A percentile compares a stretch with the other conserved stretches of the same genome.
phyloP scores from a whole-genome alignment of 2,113 vertebrate species.

The Hiodon alosoides region DNA sequence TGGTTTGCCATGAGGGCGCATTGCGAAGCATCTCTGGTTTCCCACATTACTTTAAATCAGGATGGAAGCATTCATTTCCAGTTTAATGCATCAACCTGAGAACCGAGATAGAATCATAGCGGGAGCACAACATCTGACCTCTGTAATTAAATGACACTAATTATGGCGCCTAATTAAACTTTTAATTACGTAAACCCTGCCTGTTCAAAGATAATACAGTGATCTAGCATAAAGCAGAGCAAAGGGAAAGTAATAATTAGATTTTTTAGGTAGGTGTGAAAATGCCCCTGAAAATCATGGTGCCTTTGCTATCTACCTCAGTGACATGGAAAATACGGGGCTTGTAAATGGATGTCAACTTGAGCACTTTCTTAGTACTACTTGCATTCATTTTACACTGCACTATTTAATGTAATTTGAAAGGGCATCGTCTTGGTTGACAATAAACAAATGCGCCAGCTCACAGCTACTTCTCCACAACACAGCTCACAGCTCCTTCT shows the following conservation, averaged over 20 bases:
- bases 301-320: neutral
- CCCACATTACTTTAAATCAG: constrained; percentile 32
- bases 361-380: neutral
- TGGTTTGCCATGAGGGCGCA: neutral
- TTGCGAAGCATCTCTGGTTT: neutral
- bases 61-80: constrained; percentile 20
- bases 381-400: neutral
- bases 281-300: neutral
- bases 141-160: constrained; percentile 58
- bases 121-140: constrained; percentile 44
- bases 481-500: no score
- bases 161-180: constrained; percentile 47
- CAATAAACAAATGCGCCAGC: neutral
- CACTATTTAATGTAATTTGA: neutral
- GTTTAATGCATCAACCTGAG: constrained; percentile 20
- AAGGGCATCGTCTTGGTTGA: no score
- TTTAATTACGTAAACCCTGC: constrained; percentile 48
- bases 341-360: neutral
- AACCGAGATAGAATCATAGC: constrained; percentile 33
- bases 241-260: neutral
- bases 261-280: neutral
- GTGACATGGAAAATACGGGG: neutral
- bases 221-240: constrained; percentile 31
- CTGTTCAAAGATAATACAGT: constrained; percentile 34
- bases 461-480: no score